phyloP scores from a whole-genome alignment of 2,888 invertebrate species.

The Trissoscelio sp. region DNA sequence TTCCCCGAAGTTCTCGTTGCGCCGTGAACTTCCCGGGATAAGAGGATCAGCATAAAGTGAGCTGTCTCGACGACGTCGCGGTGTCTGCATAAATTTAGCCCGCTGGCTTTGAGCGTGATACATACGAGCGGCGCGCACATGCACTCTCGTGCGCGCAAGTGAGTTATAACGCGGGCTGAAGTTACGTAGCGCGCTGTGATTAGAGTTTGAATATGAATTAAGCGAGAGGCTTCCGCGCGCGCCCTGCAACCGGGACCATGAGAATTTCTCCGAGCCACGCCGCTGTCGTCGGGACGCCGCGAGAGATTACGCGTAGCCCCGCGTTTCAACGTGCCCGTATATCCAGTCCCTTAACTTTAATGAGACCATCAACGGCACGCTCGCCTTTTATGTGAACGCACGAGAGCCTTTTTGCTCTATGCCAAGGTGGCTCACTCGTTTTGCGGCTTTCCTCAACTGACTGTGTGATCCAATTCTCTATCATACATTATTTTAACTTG shows the following conservation, averaged over 20 bases:
- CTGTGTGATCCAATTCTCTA: neutral
- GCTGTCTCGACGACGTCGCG: conserved; percentile 74
- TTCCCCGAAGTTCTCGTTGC: conserved; percentile 37
- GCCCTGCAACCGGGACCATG: conserved; percentile 39
- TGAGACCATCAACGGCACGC: conserved; percentile 59
- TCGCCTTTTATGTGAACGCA: conserved; percentile 35
- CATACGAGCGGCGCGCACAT: conserved; percentile 30
- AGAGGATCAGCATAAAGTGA: conserved; percentile 78
- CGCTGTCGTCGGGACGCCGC: conserved; percentile 53
- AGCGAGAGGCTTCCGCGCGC: conserved; percentile 48
- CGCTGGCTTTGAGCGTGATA: conserved; percentile 48
- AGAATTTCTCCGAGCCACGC: conserved; percentile 37
- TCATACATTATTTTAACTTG: neutral
- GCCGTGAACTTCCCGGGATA: conserved; percentile 69
- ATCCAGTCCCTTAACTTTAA: conserved; percentile 54
- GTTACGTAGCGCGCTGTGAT: conserved; percentile 67
- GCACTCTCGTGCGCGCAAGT: conserved; percentile 50
- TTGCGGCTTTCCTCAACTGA: conserved; percentile 4
- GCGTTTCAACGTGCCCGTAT: conserved; percentile 46
- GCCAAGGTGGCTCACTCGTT: conserved; percentile 7
- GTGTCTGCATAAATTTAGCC: conserved; percentile 76
- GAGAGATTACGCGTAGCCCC: conserved; percentile 50
- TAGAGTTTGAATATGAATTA: conserved; percentile 73
- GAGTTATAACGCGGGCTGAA: conserved; percentile 69
- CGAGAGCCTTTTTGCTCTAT: conserved; percentile 14